Percentiles rank a stretch among this genome's conserved stretches.
Conservation (phyloP, 2,888 invertebrate genomes). For the Aphelenchoides bicaudatus region DNA sequence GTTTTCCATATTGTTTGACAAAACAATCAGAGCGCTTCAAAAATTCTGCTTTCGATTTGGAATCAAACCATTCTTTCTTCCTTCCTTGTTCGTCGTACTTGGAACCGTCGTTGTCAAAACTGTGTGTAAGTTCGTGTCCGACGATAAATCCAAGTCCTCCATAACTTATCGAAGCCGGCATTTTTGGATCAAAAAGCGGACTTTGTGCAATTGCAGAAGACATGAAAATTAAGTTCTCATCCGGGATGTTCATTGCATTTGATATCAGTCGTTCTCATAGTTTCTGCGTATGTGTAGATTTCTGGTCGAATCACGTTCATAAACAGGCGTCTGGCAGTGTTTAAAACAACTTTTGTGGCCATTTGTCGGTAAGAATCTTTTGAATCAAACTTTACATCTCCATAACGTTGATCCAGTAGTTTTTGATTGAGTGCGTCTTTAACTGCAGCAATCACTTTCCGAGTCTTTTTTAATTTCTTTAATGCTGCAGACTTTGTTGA, state of each 20-base stretch:
- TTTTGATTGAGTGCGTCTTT: background rate
- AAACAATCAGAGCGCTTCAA: constrained; percentile 5
- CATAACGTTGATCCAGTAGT: constrained; percentile 5
- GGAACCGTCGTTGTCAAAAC: background rate
- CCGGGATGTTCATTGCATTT: constrained; percentile 3
- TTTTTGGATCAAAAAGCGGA: background rate
- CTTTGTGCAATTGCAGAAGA: background rate
- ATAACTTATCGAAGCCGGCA: constrained; percentile 1
- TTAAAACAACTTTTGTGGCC: background rate
- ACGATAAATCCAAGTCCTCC: constrained; percentile 1
- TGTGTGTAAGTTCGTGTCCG: constrained; percentile 18
- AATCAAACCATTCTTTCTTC: background rate
- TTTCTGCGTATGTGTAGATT: background rate
- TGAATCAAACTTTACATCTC: background rate
- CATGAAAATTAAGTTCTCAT: background rate
- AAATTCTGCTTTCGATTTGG: background rate
- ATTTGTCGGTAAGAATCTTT: constrained; percentile 1
- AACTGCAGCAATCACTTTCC: constrained; percentile 1
- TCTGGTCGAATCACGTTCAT: background rate
- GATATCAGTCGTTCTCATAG: background rate
- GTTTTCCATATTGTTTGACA: constrained; percentile 3
- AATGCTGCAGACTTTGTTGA: background rate
- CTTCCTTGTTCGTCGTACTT: constrained; percentile 9
- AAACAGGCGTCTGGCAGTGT: background rate
- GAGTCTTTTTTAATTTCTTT: background rate